Percentiles rank a stretch among this genome's conserved stretches.
Evolutionary conservation across 2,888 invertebrate genomes (phyloP).

Genomic region (Pammene aurita): DNA sequence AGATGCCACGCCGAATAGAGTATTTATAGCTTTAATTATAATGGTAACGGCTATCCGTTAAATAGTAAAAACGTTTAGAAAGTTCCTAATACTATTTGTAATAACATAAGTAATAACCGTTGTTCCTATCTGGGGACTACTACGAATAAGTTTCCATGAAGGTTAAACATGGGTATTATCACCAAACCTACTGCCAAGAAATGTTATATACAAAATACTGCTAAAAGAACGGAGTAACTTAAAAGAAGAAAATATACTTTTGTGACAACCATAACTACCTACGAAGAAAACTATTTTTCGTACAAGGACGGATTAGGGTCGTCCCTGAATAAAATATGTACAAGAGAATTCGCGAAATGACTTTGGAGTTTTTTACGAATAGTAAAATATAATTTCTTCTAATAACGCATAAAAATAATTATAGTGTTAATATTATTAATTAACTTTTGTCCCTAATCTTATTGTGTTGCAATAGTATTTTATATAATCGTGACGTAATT

Average conservation of each 20-base stretch:
- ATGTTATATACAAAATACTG: background rate
- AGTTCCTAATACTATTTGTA: too few relatives aligned
- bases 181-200: background rate
- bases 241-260: conserved; percentile 4
- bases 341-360: conserved; percentile 14
- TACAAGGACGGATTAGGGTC: conserved; percentile 30
- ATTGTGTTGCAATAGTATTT: too few relatives aligned
- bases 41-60: too few relatives aligned
- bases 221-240: conserved; percentile 1
- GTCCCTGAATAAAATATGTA: conserved; percentile 34
- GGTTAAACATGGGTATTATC: background rate
- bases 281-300: conserved; percentile 29
- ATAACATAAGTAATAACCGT: too few relatives aligned
- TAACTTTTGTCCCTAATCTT: too few relatives aligned
- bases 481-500: too few relatives aligned
- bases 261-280: background rate
- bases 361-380: conserved; percentile 10
- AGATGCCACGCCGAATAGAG: too few relatives aligned
- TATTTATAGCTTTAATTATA: too few relatives aligned
- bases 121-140: background rate
- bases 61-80: too few relatives aligned
- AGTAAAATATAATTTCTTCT: conserved; percentile 18
- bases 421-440: too few relatives aligned
- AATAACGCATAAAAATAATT: background rate
- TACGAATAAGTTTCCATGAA: background rate